Evolutionary conservation across 2,888 invertebrate species (phyloP).

Genomic region (Archips xylosteana): DNA sequence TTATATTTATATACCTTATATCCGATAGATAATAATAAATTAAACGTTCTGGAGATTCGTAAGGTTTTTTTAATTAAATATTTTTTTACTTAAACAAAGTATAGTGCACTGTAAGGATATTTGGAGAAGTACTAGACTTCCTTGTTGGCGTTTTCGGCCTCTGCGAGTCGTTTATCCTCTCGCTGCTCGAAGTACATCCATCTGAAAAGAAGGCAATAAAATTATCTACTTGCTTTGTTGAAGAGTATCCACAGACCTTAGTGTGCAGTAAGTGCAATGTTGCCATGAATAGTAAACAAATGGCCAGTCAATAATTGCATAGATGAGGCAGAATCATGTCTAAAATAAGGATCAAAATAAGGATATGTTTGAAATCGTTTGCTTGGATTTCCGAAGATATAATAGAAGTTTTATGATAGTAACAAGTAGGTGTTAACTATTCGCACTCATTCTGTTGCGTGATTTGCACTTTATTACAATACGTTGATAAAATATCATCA

Average conservation of each 20-base stretch:
- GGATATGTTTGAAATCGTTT: background rate
- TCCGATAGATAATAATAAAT: constrained; percentile 25
- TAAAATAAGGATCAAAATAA: background rate
- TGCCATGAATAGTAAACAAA: constrained; percentile 3
- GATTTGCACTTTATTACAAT: no score
- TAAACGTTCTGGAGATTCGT: background rate
- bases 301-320: background rate
- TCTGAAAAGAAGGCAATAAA: constrained; percentile 53
- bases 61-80: constrained; percentile 34
- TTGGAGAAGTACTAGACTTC: constrained; percentile 31
- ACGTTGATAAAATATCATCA: no score
- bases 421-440: background rate
- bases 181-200: constrained; percentile 71
- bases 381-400: background rate
- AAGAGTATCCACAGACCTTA: background rate
- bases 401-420: background rate
- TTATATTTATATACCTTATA: constrained; percentile 40
- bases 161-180: constrained; percentile 56
- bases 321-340: background rate
- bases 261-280: background rate
- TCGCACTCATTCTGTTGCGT: background rate
- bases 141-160: constrained; percentile 23
- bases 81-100: constrained; percentile 23
- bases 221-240: background rate
- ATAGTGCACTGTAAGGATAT: background rate